Conservation (phyloP, 2,888 invertebrate genomes). For the Noctua janthina region DNA sequence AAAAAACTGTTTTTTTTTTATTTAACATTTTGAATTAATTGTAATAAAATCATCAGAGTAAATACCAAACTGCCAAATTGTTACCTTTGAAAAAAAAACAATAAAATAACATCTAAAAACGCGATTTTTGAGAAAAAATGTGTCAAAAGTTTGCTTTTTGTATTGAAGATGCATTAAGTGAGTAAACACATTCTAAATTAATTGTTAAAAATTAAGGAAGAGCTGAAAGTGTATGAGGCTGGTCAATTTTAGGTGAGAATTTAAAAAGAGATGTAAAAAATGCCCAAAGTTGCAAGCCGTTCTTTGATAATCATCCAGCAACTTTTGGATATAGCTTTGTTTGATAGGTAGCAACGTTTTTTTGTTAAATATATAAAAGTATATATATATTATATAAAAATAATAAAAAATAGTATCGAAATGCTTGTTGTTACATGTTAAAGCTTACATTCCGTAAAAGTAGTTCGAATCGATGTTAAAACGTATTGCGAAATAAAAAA, state of each 20-base stretch:
- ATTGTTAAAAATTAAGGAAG: conserved; percentile 71
- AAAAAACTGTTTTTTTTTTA: background rate
- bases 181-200: conserved; percentile 82
- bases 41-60: conserved; percentile 52
- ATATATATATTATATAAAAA: conserved; percentile 58
- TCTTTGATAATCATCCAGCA: conserved; percentile 52
- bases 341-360: conserved; percentile 58
- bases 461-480: conserved; percentile 80
- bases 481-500: conserved; percentile 66
- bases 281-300: conserved; percentile 60
- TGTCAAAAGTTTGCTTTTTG: conserved; percentile 74
- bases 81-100: conserved; percentile 57
- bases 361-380: conserved; percentile 58
- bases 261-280: conserved; percentile 55
- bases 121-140: conserved; percentile 65
- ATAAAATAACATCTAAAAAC: conserved; percentile 59
- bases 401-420: conserved; percentile 68
- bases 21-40: conserved; percentile 16
- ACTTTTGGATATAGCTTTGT: conserved; percentile 53
- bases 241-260: conserved; percentile 85
- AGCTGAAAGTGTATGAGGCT: conserved; percentile 68
- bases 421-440: conserved; percentile 85
- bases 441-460: conserved; percentile 81
- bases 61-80: conserved; percentile 78
- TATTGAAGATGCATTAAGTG: conserved; percentile 64